phyloP scores from a whole-genome alignment of 2,797 vertebrate genomes.

The Amazonetta brasiliensis region DNA sequence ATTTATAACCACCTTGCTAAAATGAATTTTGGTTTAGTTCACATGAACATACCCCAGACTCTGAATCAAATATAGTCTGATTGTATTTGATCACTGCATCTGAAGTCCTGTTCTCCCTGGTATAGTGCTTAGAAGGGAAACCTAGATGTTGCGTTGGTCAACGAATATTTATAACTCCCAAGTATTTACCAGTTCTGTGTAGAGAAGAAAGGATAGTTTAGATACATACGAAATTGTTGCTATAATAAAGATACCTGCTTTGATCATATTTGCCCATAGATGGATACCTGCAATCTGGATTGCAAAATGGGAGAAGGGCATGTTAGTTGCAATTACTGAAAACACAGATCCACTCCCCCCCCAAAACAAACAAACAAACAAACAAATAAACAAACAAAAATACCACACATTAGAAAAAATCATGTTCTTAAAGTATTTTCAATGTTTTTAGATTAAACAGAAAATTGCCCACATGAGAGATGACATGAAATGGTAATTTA shows the following conservation, averaged over 20 bases:
- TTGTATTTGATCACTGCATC: not conserved
- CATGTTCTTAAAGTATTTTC: not conserved
- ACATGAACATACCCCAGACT: not conserved
- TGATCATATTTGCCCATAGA: not conserved
- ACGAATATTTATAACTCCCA: not conserved
- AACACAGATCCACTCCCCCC: not conserved
- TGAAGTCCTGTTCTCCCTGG: not conserved
- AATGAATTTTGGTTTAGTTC: not conserved
- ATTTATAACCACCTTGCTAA: not conserved
- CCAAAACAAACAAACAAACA: not conserved
- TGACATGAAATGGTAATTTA: slow-evolving; percentile 42
- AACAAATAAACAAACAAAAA: fast-evolving
- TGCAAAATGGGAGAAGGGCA: not conserved
- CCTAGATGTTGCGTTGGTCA: not conserved
- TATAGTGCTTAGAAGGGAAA: not conserved
- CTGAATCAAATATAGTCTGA: not conserved
- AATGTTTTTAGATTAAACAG: slow-evolving; percentile 22
- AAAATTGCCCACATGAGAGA: slow-evolving; percentile 6
- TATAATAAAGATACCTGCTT: not conserved
- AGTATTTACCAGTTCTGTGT: not conserved
- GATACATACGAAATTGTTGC: not conserved
- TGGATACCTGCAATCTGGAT: not conserved
- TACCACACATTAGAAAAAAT: not conserved
- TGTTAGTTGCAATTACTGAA: not conserved
- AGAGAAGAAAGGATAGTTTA: not conserved